These are phyloP conservation scores for Pygocentrus nattereri DNA, from an alignment of 2,797 vertebrate species.

Conservation along the genomic window DNA sequence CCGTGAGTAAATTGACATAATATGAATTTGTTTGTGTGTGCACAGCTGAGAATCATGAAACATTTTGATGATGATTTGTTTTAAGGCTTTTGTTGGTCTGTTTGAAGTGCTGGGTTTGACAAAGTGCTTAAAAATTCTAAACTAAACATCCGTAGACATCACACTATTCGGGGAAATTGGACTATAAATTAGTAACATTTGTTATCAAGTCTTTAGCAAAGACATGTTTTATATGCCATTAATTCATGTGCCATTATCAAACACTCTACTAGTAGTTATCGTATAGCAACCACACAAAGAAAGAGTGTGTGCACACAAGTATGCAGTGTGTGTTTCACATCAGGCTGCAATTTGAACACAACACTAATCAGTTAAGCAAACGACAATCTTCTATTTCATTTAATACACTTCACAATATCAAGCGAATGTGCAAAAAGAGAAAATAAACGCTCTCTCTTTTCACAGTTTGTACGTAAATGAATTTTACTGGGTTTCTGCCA, in stretches of 20 bases:
- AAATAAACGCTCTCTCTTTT: neutral
- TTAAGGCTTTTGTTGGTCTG: slow-evolving; percentile 12
- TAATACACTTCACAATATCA: neutral
- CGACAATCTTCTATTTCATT: neutral
- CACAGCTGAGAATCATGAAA: slow-evolving; percentile 43
- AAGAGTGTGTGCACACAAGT: slow-evolving; percentile 4
- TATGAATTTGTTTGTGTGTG: neutral
- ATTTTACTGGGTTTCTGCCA: slow-evolving; percentile 4
- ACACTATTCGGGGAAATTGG: neutral
- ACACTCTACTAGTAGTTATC: neutral
- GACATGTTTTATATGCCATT: neutral
- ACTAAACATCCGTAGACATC: slow-evolving; percentile 17
- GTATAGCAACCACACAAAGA: slow-evolving; percentile 2
- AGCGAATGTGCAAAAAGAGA: slow-evolving; percentile 12
- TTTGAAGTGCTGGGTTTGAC: slow-evolving; percentile 25
- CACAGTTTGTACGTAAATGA: slow-evolving; percentile 11
- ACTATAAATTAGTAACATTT: slow-evolving; percentile 7
- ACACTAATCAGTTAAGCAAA: slow-evolving; percentile 51
- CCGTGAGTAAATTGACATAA: neutral
- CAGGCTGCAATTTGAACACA: slow-evolving; percentile 60
- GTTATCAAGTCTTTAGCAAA: neutral
- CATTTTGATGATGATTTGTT: slow-evolving; percentile 35
- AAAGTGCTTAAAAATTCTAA: slow-evolving; percentile 21
- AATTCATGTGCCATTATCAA: neutral
- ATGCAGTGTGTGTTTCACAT: slow-evolving; percentile 49